phyloP scores from a whole-genome alignment of 2,797 vertebrate genomes.

The Siniperca obscura region DNA sequence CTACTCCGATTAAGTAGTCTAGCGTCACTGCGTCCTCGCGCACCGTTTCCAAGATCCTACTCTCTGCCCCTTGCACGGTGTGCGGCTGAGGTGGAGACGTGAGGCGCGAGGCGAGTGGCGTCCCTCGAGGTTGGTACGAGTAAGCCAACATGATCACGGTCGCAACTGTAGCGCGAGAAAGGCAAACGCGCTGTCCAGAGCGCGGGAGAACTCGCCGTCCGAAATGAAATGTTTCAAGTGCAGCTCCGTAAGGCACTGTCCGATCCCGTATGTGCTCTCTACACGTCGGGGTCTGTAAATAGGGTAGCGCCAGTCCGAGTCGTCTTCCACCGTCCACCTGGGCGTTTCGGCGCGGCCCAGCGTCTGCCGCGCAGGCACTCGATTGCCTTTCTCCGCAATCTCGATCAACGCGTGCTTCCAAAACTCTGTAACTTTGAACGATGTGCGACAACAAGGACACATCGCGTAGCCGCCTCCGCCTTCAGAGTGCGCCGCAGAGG shows the following conservation, averaged over 20 bases:
- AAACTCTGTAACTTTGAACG: background rate
- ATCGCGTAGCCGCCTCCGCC: accelerated
- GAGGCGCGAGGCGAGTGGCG: accelerated
- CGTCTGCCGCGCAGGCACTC: background rate
- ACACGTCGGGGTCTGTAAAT: slow-evolving; percentile 36
- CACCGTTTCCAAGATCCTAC: background rate
- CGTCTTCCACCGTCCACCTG: background rate
- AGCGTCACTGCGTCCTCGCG: background rate
- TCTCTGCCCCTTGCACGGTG: accelerated
- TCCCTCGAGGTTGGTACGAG: background rate
- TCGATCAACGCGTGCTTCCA: slow-evolving; percentile 26
- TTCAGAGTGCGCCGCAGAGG: too few relatives aligned
- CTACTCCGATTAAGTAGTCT: slow-evolving; percentile 4
- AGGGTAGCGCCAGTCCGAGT: slow-evolving; percentile 11
- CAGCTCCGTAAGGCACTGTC: background rate
- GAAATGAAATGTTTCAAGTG: background rate
- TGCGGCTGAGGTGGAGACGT: too few relatives aligned
- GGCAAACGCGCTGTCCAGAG: background rate
- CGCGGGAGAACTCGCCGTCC: accelerated
- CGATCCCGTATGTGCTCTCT: background rate
- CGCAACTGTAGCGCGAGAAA: background rate
- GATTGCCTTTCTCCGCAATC: background rate
- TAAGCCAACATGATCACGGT: background rate
- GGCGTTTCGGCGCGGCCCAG: background rate
- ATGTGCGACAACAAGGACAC: background rate